Conservation (phyloP, 2,888 invertebrate genomes). For the Eulithis testata region DNA sequence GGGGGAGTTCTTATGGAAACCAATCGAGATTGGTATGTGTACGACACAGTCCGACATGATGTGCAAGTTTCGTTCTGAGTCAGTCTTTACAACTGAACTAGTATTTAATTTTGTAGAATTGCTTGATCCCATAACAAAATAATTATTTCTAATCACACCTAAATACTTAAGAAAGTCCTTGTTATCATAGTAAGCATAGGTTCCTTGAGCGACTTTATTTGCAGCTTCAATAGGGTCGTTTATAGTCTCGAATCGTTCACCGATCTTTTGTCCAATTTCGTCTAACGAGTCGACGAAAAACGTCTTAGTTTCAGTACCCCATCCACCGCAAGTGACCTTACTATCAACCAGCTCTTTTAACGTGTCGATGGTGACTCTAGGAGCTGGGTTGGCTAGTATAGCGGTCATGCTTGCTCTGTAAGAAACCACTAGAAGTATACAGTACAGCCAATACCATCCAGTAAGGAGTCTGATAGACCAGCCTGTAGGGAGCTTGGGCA, state of each 20-base stretch:
- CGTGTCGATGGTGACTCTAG: constrained; percentile 92
- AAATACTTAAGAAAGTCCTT: constrained; percentile 88
- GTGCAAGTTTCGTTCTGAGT: constrained; percentile 85
- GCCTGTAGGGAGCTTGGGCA: constrained; percentile 90
- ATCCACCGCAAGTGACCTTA: constrained; percentile 88
- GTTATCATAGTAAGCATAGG: constrained; percentile 92
- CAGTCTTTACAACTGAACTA: constrained; percentile 43
- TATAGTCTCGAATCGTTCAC: constrained; percentile 86
- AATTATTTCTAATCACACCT: constrained; percentile 83
- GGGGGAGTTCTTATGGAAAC: constrained; percentile 92
- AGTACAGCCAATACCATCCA: constrained; percentile 95
- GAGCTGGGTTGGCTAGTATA: constrained; percentile 90
- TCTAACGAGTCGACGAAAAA: constrained; percentile 90
- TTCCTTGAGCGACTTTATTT: constrained; percentile 87
- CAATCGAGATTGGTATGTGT: constrained; percentile 92
- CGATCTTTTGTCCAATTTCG: constrained; percentile 86
- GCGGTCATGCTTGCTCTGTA: constrained; percentile 95
- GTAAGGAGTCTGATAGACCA: constrained; percentile 93
- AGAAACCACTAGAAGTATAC: constrained; percentile 90
- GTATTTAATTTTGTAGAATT: constrained; percentile 59
- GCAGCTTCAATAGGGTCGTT: constrained; percentile 87
- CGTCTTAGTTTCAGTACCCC: constrained; percentile 88
- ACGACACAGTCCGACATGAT: constrained; percentile 93
- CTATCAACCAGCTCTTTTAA: constrained; percentile 88
- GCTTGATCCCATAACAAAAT: constrained; percentile 52